Evolutionary conservation across 2,888 invertebrate species (phyloP), one percentile per base, ranked within the genome.

Genomic region (Hanleya hanleyi): DNA sequence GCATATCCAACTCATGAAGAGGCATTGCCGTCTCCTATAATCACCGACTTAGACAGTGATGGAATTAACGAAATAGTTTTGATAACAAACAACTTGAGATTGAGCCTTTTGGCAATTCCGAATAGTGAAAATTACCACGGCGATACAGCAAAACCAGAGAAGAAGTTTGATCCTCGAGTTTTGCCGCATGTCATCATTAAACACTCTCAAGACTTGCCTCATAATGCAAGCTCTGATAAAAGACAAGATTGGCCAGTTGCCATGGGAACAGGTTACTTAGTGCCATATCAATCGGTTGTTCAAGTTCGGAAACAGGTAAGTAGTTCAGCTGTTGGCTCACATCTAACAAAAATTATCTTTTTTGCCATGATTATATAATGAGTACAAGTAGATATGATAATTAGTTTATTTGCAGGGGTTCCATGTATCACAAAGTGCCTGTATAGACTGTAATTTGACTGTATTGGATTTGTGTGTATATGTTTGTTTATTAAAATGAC

Each of bases 1-100:
- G 79, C 78, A 35, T 87, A 77, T 75, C 85, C 85, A 5, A 81
- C 78, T 29, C 75, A 77, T 38, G 76, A 76, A 1, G 86, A 86
- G 38, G 37, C 6, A 22, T 79, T 87, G 9, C 88, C 88, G 0
- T 57, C 80, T 4, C 88, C 89, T 1, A 76, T 88, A 4, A 80
- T 89, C 22, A 87, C 88, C 22, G 88, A 89, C 72, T 74, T 89
- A 5, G 89, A 89, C 57, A 84, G 86, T 51, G 88, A 89, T 78
- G 86, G 86, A n/a, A 77, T 84, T 15, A 87, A 86, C 78, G 88
- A 89, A 75, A 82, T 89, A 9, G 80, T 89, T 5, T 67, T 89
- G 26, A 79, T 89, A 22, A 85, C 87, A 1, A 83, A 82, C 74
- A 85, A 87, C 68, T 77, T 84, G n/a, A 82, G 82, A 69, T 71